Evolutionary conservation across 2,888 invertebrate genomes (phyloP), one percentile per base, ranked within the genome.

Genomic region (Stenodera caucasica): DNA sequence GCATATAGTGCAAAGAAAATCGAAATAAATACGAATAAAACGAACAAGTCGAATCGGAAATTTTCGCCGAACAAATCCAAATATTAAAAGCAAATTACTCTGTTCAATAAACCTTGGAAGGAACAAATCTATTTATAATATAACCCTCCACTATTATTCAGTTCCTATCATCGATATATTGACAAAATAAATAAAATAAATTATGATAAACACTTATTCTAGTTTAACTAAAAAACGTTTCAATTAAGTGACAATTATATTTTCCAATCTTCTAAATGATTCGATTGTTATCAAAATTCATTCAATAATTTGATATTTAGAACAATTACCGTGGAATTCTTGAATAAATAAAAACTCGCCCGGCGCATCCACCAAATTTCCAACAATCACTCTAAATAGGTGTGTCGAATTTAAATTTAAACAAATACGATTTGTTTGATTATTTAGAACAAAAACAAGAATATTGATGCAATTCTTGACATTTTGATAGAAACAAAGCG

Each of bases 351-450:
- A 57, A 58, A 53, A 11, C 33, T 52, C 35, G 56, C 26, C 55
- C 59, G 35, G 53, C 45, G 45, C 45, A 45, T 45, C 45, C 45
- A 7, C 45, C 45, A 45, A 45, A 45, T 23, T 45, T 23, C 6
- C 9, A 23, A 45, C 37, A 45, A 23, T 6, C 26, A 5, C 7
- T 6, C 3, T 26, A 45, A n/a, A 6, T 4, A 51, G 59, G 54
- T 57, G 32, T 56, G 26, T 49, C 53, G 61, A 55, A 26, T 26
- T 26, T 4, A 26, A 26, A 26, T 26, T 26, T 26, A 5, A 26
- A 26, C 26, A 26, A 26, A 26, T 26, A 59, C 59, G 59, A 62
- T 59, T 59, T 55, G 52, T 61, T 58, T 58, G 49, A 21, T 35
- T 15, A 8, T 30, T 30, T 30, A 26, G 2, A 26, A 26, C 26